Conservation (phyloP, 2,888 invertebrate species). For the Melipona bicolor region DNA sequence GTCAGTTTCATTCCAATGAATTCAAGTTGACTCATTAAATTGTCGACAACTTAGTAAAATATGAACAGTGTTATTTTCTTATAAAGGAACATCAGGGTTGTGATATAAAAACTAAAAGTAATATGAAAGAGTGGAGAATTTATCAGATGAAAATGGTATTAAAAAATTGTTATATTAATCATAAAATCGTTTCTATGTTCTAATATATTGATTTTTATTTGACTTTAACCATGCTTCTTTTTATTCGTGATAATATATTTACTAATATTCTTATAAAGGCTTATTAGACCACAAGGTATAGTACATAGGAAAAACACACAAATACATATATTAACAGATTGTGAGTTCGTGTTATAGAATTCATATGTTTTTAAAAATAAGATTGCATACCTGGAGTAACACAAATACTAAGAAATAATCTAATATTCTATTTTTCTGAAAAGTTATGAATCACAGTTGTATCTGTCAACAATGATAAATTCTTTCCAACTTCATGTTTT, state of each 20-base stretch:
- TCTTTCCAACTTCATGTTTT: slow-evolving; percentile 47
- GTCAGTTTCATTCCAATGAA: slow-evolving; percentile 16
- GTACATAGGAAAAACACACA: slow-evolving; percentile 35
- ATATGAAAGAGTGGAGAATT: slow-evolving; percentile 33
- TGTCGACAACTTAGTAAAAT: slow-evolving; percentile 30
- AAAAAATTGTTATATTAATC: slow-evolving; percentile 30
- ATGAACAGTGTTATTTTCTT: slow-evolving; percentile 71
- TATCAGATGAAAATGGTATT: slow-evolving; percentile 34
- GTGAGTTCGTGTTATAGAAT: slow-evolving; percentile 35
- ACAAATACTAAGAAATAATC: slow-evolving; percentile 57
- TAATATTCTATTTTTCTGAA: slow-evolving; percentile 70
- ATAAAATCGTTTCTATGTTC: slow-evolving; percentile 20
- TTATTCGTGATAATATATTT: slow-evolving; percentile 28
- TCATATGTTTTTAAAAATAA: slow-evolving; percentile 55
- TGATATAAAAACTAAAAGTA: slow-evolving; percentile 59
- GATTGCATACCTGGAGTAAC: slow-evolving; percentile 72
- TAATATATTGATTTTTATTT: slow-evolving; percentile 21
- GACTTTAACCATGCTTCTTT: slow-evolving; percentile 10
- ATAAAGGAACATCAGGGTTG: slow-evolving; percentile 76
- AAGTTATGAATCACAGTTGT: slow-evolving; percentile 65
- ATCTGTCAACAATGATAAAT: slow-evolving; percentile 60
- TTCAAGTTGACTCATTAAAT: slow-evolving; percentile 31
- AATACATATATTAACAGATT: slow-evolving; percentile 35
- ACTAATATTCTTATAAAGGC: slow-evolving; percentile 45
- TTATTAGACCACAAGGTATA: slow-evolving; percentile 62